Evolutionary conservation across 2,888 invertebrate species (phyloP).

Genomic region (Eudasyphora cyanicolor): DNA sequence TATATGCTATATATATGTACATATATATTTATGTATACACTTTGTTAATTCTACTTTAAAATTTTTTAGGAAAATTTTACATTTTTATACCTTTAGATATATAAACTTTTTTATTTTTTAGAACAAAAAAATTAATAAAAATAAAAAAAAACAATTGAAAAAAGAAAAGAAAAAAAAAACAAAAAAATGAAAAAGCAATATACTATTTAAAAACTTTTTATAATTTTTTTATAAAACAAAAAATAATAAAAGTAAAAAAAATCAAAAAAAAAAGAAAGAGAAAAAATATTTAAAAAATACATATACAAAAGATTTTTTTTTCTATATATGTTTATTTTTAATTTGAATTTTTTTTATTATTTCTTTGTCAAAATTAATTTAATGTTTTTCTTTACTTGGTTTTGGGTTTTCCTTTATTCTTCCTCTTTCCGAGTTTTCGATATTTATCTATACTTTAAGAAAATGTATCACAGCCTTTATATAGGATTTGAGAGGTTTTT

Average conservation of each 20-base stretch:
- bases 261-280: slow-evolving; percentile 46
- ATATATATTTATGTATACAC: slow-evolving; percentile 34
- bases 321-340: slow-evolving; percentile 7
- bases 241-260: slow-evolving; percentile 45
- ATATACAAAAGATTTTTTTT: slow-evolving; percentile 16
- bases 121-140: slow-evolving; percentile 49
- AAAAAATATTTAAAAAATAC: slow-evolving; percentile 39
- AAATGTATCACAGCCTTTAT: too few relatives aligned
- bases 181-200: slow-evolving; percentile 18
- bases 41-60: slow-evolving; percentile 55
- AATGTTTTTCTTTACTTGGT: slow-evolving; percentile 10
- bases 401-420: slow-evolving; percentile 28
- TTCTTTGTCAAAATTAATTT: neutral
- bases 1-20: slow-evolving; percentile 41
- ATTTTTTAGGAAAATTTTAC: slow-evolving; percentile 59
- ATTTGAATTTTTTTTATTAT: neutral
- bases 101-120: slow-evolving; percentile 56
- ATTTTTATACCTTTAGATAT: slow-evolving; percentile 50
- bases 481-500: too few relatives aligned
- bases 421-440: neutral
- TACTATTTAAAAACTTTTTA: slow-evolving; percentile 16
- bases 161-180: slow-evolving; percentile 45
- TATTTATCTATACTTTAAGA: neutral
- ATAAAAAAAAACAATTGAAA: slow-evolving; percentile 48
- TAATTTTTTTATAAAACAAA: slow-evolving; percentile 29